Base-by-base conservation (phyloP, 1,140 invertebrate species). In the Leguminivora glycinivorella region DNA sequence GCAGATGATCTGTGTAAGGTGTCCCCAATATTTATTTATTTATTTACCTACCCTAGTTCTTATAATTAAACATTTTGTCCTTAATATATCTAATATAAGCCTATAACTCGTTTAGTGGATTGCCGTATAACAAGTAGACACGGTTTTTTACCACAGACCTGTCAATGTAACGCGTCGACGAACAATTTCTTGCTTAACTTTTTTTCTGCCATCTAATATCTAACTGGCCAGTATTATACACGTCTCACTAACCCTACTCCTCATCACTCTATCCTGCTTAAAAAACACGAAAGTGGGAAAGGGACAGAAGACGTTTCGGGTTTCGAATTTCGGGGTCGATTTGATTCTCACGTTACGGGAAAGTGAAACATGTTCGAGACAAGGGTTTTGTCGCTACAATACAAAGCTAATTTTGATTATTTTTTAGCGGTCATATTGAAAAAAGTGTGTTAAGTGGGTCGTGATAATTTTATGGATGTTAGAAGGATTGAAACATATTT, bases 81-180 rank as follows among this genome's bases (percentile, higher is more conserved):
- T 12, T 6, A 7, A 1, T 38, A 1, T 38, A 10, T 58, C n/a
- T n/a, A n/a, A n/a, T n/a, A n/a, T n/a, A n/a, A n/a, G n/a, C n/a
- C n/a, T n/a, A n/a, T n/a, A n/a, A n/a, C n/a, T n/a, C n/a, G n/a
- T n/a, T n/a, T n/a, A n/a, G n/a, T n/a, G n/a, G n/a, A n/a, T n/a
- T n/a, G n/a, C n/a, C n/a, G n/a, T n/a, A n/a, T n/a, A n/a, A n/a
- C n/a, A n/a, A n/a, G n/a, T 26, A 43, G 58, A 38, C 38, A 66
- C 26, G 77, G 78, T 77, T 75, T 75, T 79, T 82, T 85, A 83
- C 81, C 82, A 79, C 81, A 78, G 76, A 73, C 77, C 83, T 83
- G 82, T 83, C 82, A 83, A 73, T 76, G 81, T 84, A 76, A 85
- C 84, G 85, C 83, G 79, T 80, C 81, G 79, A 81, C 81, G 82